Conservation (phyloP, 1,140 invertebrate genomes). For the Aplysia californica region DNA sequence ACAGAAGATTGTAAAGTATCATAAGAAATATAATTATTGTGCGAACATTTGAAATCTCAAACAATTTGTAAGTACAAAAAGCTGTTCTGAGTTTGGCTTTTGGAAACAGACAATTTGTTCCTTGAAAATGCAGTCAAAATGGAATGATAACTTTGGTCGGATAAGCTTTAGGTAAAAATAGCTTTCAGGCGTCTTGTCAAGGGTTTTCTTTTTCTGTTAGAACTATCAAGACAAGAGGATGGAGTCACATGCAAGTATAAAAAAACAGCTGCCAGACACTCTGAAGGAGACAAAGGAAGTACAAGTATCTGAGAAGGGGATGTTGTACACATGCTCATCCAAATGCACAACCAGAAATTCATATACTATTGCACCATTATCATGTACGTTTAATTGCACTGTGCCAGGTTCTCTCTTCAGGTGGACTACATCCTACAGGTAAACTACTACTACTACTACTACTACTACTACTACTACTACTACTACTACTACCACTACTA, state of each 20-base stretch:
- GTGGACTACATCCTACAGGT: background rate
- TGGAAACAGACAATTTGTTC: too few relatives aligned
- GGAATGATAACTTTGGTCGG: too few relatives aligned
- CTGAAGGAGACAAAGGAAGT: background rate
- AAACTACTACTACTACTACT: background rate
- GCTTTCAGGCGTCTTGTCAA: too few relatives aligned
- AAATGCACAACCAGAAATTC: background rate
- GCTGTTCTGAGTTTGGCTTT: too few relatives aligned
- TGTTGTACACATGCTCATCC: background rate
- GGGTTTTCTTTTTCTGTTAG: background rate
- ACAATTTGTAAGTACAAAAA: too few relatives aligned
- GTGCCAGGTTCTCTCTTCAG: background rate
- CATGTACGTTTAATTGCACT: background rate
- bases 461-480: background rate
- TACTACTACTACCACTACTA: background rate
- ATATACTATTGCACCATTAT: background rate
- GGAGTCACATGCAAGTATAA: background rate
- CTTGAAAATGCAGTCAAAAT: too few relatives aligned
- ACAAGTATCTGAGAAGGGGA: background rate
- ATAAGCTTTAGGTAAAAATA: too few relatives aligned
- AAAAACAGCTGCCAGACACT: background rate
- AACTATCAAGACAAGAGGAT: background rate
- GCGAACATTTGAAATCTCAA: too few relatives aligned
- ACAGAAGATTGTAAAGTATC: too few relatives aligned
- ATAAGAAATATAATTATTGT: too few relatives aligned